These are phyloP conservation scores for Serinus canaria DNA, from an alignment of 2,113 vertebrate genomes.

Conservation along the genomic window DNA sequence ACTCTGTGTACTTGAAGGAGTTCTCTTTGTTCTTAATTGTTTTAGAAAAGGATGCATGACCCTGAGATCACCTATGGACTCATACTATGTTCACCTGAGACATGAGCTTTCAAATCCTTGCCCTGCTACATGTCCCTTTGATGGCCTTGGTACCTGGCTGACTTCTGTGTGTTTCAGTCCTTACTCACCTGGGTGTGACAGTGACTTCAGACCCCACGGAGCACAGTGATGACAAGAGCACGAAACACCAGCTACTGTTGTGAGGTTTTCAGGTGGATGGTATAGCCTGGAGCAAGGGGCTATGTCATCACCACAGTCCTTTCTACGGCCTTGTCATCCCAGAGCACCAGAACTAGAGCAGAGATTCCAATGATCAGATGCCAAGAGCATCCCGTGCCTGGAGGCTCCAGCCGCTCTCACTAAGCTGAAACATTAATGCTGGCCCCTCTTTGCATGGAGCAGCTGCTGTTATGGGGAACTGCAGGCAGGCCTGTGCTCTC, in stretches of 20 bases:
- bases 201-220: background rate
- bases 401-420: background rate
- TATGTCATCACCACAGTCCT: background rate
- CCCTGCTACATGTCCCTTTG: background rate
- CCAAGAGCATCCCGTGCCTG: rapidly evolving
- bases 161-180: background rate
- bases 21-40: background rate
- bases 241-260: background rate
- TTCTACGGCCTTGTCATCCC: background rate
- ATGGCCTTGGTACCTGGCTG: background rate
- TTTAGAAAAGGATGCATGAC: background rate
- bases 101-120: background rate
- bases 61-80: background rate
- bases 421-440: background rate
- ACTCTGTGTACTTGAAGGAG: background rate
- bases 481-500: background rate
- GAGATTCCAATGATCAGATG: background rate
- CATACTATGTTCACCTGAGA: background rate
- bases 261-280: background rate
- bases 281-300: background rate
- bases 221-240: background rate
- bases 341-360: background rate
- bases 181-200: rapidly evolving
- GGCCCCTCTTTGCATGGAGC: background rate
- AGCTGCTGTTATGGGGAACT: background rate